phyloP scores from a whole-genome alignment of 2,797 vertebrate genomes.

The Enteromius anoplus region DNA sequence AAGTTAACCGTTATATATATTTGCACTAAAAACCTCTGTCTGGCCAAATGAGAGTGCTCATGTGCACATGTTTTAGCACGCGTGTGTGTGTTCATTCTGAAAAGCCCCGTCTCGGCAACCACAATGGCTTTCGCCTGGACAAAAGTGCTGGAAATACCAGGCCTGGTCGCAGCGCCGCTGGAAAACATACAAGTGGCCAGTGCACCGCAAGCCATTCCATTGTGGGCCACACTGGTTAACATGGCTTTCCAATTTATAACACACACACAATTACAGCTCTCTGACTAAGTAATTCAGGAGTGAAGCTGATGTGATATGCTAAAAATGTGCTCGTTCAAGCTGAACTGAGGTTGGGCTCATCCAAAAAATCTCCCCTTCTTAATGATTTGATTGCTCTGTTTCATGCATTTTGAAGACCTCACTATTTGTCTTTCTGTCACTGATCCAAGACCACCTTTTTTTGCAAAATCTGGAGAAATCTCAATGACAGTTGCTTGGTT shows the following conservation, averaged over 20 bases:
- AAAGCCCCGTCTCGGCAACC: slow-evolving; percentile 48
- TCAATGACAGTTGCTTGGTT: slow-evolving; percentile 8
- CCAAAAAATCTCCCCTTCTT: slow-evolving; percentile 13
- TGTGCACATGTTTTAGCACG: slow-evolving; percentile 37
- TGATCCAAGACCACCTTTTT: slow-evolving; percentile 12
- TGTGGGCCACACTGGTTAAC: slow-evolving; percentile 61
- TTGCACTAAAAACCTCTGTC: slow-evolving; percentile 53
- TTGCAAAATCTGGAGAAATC: slow-evolving; percentile 14
- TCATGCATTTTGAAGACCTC: slow-evolving; percentile 22
- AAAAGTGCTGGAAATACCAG: slow-evolving; percentile 71
- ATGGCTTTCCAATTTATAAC: slow-evolving; percentile 55
- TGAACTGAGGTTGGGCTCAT: slow-evolving; percentile 27
- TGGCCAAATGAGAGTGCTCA: slow-evolving; percentile 56
- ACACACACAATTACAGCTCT: slow-evolving; percentile 54
- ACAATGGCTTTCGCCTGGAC: slow-evolving; percentile 60
- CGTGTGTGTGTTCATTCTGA: slow-evolving; percentile 44
- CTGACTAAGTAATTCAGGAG: slow-evolving; percentile 20
- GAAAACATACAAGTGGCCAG: slow-evolving; percentile 64
- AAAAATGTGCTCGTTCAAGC: slow-evolving; percentile 4
- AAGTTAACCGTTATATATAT: slow-evolving; percentile 58
- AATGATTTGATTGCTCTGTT: slow-evolving; percentile 5
- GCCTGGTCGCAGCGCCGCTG: slow-evolving; percentile 64
- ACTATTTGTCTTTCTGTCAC: slow-evolving; percentile 10
- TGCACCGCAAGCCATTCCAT: slow-evolving; percentile 63
- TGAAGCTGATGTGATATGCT: slow-evolving; percentile 28